Percentiles rank a stretch among this genome's conserved stretches.
Evolutionary conservation across 1,140 invertebrate species (phyloP).

Genomic region (Stenopsyche tienmushanensis): DNA sequence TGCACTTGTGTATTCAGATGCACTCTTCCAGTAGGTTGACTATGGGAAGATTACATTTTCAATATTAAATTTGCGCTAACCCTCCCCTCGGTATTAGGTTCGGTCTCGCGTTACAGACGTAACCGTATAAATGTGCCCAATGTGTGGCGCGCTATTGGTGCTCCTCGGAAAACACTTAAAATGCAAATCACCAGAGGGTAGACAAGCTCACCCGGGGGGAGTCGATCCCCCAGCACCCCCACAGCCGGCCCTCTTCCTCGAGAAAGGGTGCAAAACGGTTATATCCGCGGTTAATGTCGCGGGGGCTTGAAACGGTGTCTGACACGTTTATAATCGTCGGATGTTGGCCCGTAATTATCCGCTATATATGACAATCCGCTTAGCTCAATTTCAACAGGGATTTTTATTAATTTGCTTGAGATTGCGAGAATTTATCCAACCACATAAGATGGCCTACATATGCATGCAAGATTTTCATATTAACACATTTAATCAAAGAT

Average conservation of each 20-base stretch:
- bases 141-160: slow-evolving; percentile 21
- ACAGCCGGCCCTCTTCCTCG: neutral
- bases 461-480: too few relatives aligned
- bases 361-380: too few relatives aligned
- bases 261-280: slow-evolving; percentile 3
- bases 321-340: slow-evolving; percentile 16
- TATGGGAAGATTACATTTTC: slow-evolving; percentile 26
- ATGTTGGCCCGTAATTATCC: too few relatives aligned
- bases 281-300: slow-evolving; percentile 33
- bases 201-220: slow-evolving; percentile 16
- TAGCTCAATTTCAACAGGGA: too few relatives aligned
- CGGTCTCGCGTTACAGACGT: slow-evolving; percentile 24
- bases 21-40: neutral
- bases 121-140: slow-evolving; percentile 35
- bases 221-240: slow-evolving; percentile 3
- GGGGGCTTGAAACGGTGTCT: slow-evolving; percentile 23
- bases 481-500: too few relatives aligned
- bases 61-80: slow-evolving; percentile 37
- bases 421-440: too few relatives aligned
- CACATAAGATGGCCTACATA: too few relatives aligned
- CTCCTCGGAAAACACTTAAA: slow-evolving; percentile 42
- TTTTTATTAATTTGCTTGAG: too few relatives aligned
- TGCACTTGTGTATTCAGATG: neutral
- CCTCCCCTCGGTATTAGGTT: slow-evolving; percentile 32
- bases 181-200: slow-evolving; percentile 36